Base-by-base conservation (phyloP, 2,797 vertebrate species). In the Sebastes iracundus region DNA sequence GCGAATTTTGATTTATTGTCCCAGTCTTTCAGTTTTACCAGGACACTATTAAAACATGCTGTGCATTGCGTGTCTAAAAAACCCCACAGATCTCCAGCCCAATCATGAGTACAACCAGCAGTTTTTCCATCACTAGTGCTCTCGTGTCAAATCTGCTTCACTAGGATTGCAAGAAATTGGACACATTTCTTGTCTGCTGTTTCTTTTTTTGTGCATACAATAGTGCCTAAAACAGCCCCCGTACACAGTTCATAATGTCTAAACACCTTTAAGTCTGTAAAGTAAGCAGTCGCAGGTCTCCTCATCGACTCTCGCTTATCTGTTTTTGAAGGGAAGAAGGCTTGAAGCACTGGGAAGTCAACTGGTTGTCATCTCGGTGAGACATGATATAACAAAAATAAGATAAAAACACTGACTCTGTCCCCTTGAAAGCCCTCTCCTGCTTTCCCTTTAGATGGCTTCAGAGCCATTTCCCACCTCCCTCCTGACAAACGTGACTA, bases 331-430 rank as follows among this genome's bases (percentile, higher is more conserved):
- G 95, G 95, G 95, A 96, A 87, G 96, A 95, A 91, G 95, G 94
- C 93, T 95, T 96, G 95, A 96, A 95, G 94, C 94, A 96, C 93
- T 96, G 95, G 95, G 95, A 96, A 79, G 94, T 95, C 93, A 96
- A 95, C 96, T 96, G 95, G 95, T 94, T 95, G 87, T 94, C 93
- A 69, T 88, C 94, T 94, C 95, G 95, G 95, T 96, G 95, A 96
- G 95, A 90, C 81, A 80, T 30, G 59, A 83, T 80, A 25, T 86
- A 84, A 86, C 53, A 28, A 79, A 74, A 77, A 69, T 6, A 13
- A 75, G 60, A 79, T 67, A 64, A 84, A 82, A 82, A 49, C 85
- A 83, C 85, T 90, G 86, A 85, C 83, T 86, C 82, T 84, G 35
- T 73, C 77, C 81, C 90, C 53, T 67, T 69, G 18, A 87, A 49